Percentiles rank a stretch among this genome's conserved stretches.
Evolutionary conservation across 35 echinoderm and acorn worm genomes (phyloP).

Genomic region (Apostichopus parvimensis): DNA sequence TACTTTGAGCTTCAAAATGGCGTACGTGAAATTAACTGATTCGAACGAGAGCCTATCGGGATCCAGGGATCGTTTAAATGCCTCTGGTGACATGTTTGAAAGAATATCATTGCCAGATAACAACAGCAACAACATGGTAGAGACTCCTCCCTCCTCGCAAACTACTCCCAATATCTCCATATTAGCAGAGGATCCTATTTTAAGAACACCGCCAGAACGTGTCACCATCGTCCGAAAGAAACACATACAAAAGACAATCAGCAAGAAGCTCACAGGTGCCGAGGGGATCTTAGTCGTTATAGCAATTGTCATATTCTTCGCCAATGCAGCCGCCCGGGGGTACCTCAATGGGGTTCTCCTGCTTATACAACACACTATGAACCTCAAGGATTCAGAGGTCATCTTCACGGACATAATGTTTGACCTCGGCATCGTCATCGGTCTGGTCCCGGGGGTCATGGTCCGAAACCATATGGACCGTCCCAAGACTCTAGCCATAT

Average conservation of each 20-base stretch:
- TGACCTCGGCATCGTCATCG: slow-evolving; percentile 51
- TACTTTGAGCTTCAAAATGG: neutral
- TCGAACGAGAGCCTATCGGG: slow-evolving; percentile 19
- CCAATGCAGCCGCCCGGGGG: slow-evolving; percentile 37
- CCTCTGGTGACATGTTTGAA: slow-evolving; percentile 2
- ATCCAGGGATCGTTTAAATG: slow-evolving; percentile 21
- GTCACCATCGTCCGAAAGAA: slow-evolving; percentile 33
- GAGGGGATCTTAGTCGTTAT: neutral
- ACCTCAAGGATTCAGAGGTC: slow-evolving; percentile 44
- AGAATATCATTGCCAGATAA: slow-evolving; percentile 23
- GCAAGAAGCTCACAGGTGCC: slow-evolving; percentile 6
- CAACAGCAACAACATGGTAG: neutral
- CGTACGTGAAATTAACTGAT: slow-evolving; percentile 31
- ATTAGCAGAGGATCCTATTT: slow-evolving; percentile 33
- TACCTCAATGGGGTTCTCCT: slow-evolving; percentile 47
- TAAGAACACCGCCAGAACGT: slow-evolving; percentile 28
- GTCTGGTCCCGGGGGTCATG: slow-evolving; percentile 1
- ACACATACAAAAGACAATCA: slow-evolving; percentile 5
- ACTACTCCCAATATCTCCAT: neutral
- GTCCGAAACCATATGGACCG: slow-evolving; percentile 19
- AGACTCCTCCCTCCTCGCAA: neutral
- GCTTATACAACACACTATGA: slow-evolving; percentile 50
- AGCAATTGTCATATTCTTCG: slow-evolving; percentile 10
- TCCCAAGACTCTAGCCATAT: slow-evolving; percentile 15
- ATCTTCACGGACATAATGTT: slow-evolving; percentile 54